These are phyloP conservation scores for Chromoteleia sp. DNA, from an alignment of 2,888 invertebrate species.

Conservation along the genomic window DNA sequence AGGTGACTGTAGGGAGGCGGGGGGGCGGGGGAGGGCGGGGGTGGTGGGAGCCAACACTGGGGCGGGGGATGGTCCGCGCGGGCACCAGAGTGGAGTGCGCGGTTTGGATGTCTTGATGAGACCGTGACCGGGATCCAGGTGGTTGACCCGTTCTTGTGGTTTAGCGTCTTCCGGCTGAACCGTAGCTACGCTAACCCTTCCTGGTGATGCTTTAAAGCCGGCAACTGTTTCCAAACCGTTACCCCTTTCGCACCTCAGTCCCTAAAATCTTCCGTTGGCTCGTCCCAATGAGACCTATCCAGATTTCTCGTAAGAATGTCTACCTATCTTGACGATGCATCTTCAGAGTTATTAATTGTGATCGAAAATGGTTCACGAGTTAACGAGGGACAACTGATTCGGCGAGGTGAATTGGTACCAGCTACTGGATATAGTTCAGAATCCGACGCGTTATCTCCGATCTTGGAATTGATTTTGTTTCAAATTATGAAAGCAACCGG, in stretches of 20 bases:
- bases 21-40: too few species aligned
- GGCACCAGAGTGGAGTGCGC: too few species aligned
- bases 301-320: neutral
- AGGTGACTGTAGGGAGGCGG: too few species aligned
- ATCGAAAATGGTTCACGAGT: neutral
- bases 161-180: conserved; percentile 35
- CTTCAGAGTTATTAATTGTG: conserved; percentile 9
- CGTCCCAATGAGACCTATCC: too few species aligned
- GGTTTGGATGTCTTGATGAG: too few species aligned
- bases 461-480: conserved; percentile 19
- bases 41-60: too few species aligned
- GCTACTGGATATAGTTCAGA: conserved; percentile 11
- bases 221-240: neutral
- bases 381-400: conserved; percentile 10
- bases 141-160: conserved; percentile 63
- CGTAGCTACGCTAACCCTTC: conserved; percentile 8
- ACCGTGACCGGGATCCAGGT: conserved; percentile 59
- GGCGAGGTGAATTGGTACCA: neutral
- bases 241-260: too few species aligned
- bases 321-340: neutral
- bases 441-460: neutral
- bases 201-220: conserved; percentile 12
- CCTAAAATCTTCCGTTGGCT: too few species aligned
- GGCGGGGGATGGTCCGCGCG: too few species aligned
- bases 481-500: conserved; percentile 19